Percentiles rank a stretch among this genome's conserved stretches.
These are phyloP conservation scores for Haliclona indistincta DNA, from an alignment of 37 sponge, comb jelly and placozoan genomes.

Conservation along the genomic window DNA sequence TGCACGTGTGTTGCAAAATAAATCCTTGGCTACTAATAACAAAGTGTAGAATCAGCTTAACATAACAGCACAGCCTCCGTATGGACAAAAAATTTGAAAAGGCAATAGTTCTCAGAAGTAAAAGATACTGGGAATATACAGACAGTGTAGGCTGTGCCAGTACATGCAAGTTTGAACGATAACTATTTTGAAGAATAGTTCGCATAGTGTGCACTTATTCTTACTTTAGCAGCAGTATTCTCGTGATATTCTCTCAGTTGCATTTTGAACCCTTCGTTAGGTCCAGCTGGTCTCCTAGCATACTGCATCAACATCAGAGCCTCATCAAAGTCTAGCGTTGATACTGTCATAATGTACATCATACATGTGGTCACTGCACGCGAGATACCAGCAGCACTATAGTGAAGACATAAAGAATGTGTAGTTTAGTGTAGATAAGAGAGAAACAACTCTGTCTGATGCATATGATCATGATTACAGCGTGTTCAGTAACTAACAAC, in stretches of 20 bases:
- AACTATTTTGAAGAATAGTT: neutral
- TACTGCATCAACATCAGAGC: conserved; percentile 52
- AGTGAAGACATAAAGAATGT: neutral
- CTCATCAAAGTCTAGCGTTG: conserved; percentile 48
- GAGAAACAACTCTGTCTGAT: neutral
- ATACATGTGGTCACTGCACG: conserved; percentile 71
- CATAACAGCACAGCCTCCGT: no score
- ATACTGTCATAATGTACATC: conserved; percentile 68
- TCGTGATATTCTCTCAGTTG: conserved; percentile 62
- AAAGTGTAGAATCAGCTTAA: no score
- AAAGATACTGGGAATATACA: neutral
- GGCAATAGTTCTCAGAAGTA: neutral
- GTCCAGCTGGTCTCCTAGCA: conserved; percentile 66
- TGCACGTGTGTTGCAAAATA: no score
- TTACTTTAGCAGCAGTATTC: conserved; percentile 23
- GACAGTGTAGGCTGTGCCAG: neutral
- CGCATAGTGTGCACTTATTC: no score
- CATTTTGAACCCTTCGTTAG: conserved; percentile 70
- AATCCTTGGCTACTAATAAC: no score
- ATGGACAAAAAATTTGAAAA: no score
- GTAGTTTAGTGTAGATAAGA: neutral
- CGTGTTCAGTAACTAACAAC: neutral
- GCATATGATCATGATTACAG: neutral
- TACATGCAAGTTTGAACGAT: neutral
- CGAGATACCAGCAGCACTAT: conserved; percentile 84